phyloP scores from a whole-genome alignment of 2,888 invertebrate genomes.

The Drosophila kambysellisi region DNA sequence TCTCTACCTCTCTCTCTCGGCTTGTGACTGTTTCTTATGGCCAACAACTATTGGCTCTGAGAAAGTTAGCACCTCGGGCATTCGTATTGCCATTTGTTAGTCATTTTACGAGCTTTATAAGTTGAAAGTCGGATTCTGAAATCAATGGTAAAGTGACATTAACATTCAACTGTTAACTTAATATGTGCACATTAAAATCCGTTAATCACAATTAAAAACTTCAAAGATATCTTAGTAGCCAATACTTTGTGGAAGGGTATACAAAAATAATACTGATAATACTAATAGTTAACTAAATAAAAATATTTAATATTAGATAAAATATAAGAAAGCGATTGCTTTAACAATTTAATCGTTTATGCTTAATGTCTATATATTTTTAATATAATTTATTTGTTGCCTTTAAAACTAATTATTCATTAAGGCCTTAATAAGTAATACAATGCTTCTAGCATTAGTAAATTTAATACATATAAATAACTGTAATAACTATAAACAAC shows the following conservation, averaged over 20 bases:
- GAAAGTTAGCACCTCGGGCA: slow-evolving; percentile 14
- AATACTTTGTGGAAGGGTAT: background rate
- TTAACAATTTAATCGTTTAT: background rate
- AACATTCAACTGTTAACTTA: slow-evolving; percentile 25
- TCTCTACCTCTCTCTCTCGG: background rate
- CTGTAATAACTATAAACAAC: no score
- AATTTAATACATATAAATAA: no score
- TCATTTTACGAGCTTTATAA: slow-evolving; percentile 16
- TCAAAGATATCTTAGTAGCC: background rate
- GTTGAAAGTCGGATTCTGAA: slow-evolving; percentile 9
- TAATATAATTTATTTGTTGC: background rate
- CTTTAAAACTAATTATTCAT: background rate
- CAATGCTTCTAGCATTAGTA: background rate
- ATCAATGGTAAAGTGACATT: slow-evolving; percentile 17
- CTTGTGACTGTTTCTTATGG: slow-evolving; percentile 25
- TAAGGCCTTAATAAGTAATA: background rate
- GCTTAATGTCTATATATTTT: background rate
- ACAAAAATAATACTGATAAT: background rate
- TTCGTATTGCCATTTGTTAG: slow-evolving; percentile 27
- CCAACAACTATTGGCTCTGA: slow-evolving; percentile 26
- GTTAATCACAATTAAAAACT: background rate
- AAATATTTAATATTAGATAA: background rate
- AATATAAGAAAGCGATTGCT: background rate
- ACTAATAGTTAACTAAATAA: background rate
- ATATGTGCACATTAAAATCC: slow-evolving; percentile 1